Evolutionary conservation across 2,888 invertebrate species (phyloP).

Genomic region (Zygogramma bicolorata): DNA sequence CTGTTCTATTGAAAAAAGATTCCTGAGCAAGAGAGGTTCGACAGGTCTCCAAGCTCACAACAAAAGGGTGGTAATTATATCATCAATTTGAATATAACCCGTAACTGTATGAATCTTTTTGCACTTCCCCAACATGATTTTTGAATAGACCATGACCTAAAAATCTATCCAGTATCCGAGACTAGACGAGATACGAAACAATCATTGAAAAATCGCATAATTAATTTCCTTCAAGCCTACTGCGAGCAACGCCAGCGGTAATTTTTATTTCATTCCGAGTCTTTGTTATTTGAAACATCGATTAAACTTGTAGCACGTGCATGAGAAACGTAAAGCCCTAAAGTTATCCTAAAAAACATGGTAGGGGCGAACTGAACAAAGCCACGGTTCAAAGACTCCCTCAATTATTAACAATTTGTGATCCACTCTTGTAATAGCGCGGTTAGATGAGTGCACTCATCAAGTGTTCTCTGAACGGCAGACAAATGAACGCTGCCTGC

Average conservation of each 20-base stretch:
- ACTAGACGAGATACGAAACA: neutral
- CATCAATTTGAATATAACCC: too few species aligned
- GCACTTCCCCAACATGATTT: too few species aligned
- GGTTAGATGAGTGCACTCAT: slow-evolving; percentile 61
- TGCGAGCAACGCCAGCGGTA: slow-evolving; percentile 7
- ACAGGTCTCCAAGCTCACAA: too few species aligned
- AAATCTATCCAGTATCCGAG: too few species aligned
- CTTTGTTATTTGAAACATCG: slow-evolving; percentile 25
- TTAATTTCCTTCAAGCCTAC: neutral
- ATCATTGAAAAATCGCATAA: neutral
- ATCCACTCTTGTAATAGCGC: slow-evolving; percentile 60
- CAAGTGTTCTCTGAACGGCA: slow-evolving; percentile 58
- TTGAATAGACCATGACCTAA: too few species aligned
- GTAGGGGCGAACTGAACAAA: slow-evolving; percentile 47
- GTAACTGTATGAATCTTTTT: too few species aligned
- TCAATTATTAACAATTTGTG: slow-evolving; percentile 64
- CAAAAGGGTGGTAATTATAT: too few species aligned
- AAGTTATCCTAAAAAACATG: slow-evolving; percentile 49
- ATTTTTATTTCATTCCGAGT: slow-evolving; percentile 22
- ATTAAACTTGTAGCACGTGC: slow-evolving; percentile 41
- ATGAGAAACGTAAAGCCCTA: slow-evolving; percentile 44
- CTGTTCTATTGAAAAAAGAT: too few species aligned
- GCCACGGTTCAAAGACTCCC: slow-evolving; percentile 57
- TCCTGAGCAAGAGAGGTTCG: too few species aligned
- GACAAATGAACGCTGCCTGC: slow-evolving; percentile 62